Base-by-base conservation (phyloP, 2,113 vertebrate species). In the Mastomys natalensis region DNA sequence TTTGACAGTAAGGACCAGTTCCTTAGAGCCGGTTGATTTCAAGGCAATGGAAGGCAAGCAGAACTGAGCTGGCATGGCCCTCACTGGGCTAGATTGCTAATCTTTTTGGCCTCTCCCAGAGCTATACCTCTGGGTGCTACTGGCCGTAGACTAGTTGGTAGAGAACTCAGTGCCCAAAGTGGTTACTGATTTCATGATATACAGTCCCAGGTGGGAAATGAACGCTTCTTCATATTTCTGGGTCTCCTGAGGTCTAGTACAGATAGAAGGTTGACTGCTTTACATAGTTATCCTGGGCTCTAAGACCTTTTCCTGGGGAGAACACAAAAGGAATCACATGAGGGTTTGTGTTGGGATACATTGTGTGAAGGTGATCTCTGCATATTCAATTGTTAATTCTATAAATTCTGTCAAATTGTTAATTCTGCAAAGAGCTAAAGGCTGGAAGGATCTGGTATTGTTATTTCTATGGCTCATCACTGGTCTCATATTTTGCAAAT, bases 1-100 rank as follows among this genome's bases (percentile, higher is more conserved):
- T 94, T 96, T 95, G 43, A 97, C 34, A 66, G 37, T 89, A 97
- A 29, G 37, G 12, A 21, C 24, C 92, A 62, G 4, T 37, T 51
- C 3, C 17, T 86, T 92, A 96, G 97, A 98, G 95, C 48, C 87
- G 96, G 95, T 97, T 98, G 97, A 95, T 97, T 96, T 97, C 95
- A 97, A 97, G 97, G 93, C 97, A 86, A 90, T 90, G 96, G 87
- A 97, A 94, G 90, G 96, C 90, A 92, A 97, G 89, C 95, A 93
- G 82, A 98, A 95, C 96, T 94, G 90, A 95, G 62, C 80, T 89
- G 88, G 90, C 85, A 96, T 96, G 96, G 90, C 68, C 21, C 87
- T 96, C 48, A 11, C 34, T 34, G n/a, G 51, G 87, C 93, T 78
- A 97, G 96, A 98, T 95, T 72, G 74, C 91, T 68, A 89, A 58